A percentile compares a stretch with the other conserved stretches of the same genome.
These are phyloP conservation scores for Morone saxatilis DNA, from an alignment of 2,113 vertebrate species.

Conservation along the genomic window DNA sequence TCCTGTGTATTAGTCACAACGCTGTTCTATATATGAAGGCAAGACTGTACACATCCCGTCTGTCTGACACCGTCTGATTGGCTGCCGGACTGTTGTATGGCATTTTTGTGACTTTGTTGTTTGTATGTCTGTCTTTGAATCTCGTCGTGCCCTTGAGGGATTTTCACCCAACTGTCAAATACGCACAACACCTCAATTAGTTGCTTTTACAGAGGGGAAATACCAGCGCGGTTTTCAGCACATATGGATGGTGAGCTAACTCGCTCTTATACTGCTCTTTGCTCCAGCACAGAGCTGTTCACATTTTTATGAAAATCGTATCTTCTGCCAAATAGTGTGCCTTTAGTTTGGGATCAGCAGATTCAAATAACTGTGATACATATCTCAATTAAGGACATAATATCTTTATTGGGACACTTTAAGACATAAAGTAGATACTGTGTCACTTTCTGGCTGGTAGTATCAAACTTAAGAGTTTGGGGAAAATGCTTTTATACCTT, in stretches of 20 bases:
- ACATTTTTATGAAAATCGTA: neutral
- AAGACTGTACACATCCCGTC: neutral
- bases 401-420: no score
- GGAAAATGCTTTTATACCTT: neutral
- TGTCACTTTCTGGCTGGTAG: constrained; percentile 1
- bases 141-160: neutral
- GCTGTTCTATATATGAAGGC: neutral
- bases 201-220: neutral
- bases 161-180: neutral
- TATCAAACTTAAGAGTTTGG: neutral
- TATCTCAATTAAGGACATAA: constrained; percentile 4
- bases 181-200: neutral
- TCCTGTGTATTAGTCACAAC: constrained; percentile 25
- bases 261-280: neutral
- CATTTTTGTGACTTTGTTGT: constrained; percentile 6
- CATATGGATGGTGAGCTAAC: neutral
- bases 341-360: constrained; percentile 8
- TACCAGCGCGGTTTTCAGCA: neutral
- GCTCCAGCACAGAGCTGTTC: neutral
- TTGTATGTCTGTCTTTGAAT: constrained; percentile 1
- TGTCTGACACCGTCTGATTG: neutral
- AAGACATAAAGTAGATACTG: neutral
- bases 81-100: neutral
- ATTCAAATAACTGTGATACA: constrained; percentile 10
- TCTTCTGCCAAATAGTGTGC: neutral